Evolutionary conservation across 2,888 invertebrate species (phyloP), one percentile per base, ranked within the genome.

Genomic region (Drosophila merina): DNA sequence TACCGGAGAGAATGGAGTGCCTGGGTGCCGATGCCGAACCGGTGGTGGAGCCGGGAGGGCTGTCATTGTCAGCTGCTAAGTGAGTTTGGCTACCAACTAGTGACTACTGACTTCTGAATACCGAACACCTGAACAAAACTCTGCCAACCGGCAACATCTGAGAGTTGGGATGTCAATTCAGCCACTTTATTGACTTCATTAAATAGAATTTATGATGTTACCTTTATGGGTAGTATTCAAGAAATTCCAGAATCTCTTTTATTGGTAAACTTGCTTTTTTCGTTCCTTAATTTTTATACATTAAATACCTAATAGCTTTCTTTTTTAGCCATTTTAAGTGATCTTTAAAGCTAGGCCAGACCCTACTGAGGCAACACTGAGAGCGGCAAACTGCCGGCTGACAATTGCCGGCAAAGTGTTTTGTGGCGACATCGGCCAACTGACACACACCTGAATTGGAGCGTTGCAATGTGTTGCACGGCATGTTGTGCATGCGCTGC

Each of bases 361-460:
- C 14, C 7, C 14, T 4, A n/a, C 10, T 25, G 25, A n/a, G 20
- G 44, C 44, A 44, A 25, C 44, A 44, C 44, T 42, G 42, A 20
- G 20, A 14, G 42, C 42, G 14, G 20, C 42, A 59, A 74, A 71
- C 77, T 66, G 70, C 76, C 63, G 71, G 69, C 85, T 84, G 81
- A 88, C 88, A 85, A 85, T 85, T 88, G 84, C 75, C 77, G 60
- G 81, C 63, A 85, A 85, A 85, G 84, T 85, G 84, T 86, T 88
- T 81, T 85, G 84, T 72, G 84, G 84, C 76, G 45, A 76, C 55
- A 64, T 74, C 87, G 87, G 74, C 88, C 84, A 84, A 88, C 76
- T 85, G 85, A 85, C 85, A 85, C 59, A 85, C 87, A 88, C 88
- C 88, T 84, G 88, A 84, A 84, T 62, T 84, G 88, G 88, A 84